A percentile compares a stretch with the other conserved stretches of the same genome.
These are phyloP conservation scores for Leptopterna dolabrata DNA, from an alignment of 2,888 invertebrate species.

Conservation along the genomic window DNA sequence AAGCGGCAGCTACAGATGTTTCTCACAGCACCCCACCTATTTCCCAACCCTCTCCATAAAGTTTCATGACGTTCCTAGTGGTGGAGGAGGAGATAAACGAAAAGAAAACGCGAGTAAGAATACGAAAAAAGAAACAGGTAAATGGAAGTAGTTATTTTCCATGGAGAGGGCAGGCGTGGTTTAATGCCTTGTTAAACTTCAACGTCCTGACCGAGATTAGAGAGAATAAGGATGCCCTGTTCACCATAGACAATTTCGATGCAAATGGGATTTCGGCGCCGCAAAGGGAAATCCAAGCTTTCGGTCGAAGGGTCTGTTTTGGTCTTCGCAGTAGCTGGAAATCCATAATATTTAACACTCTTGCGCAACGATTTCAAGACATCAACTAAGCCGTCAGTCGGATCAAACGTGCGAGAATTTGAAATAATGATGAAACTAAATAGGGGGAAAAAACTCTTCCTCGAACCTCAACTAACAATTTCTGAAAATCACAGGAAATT, in stretches of 20 bases:
- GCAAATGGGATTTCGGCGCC: background rate
- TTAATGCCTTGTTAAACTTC: background rate
- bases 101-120: background rate
- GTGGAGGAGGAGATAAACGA: background rate
- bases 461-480: too few relatives aligned
- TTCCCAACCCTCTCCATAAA: too few relatives aligned
- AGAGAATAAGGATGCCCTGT: slow-evolving; percentile 7
- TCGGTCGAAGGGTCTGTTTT: background rate
- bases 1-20: too few relatives aligned
- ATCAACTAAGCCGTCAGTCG: too few relatives aligned
- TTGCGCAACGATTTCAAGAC: too few relatives aligned
- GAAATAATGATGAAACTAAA: too few relatives aligned
- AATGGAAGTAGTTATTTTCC: background rate
- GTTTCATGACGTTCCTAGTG: background rate
- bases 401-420: too few relatives aligned
- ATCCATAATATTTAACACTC: too few relatives aligned
- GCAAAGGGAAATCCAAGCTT: background rate
- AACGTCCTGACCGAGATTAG: background rate
- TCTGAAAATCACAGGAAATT: too few relatives aligned
- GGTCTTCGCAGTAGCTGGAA: background rate
- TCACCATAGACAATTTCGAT: slow-evolving; percentile 29
- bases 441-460: too few relatives aligned
- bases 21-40: too few relatives aligned
- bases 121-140: background rate
- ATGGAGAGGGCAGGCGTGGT: background rate